Base-by-base conservation (phyloP, 1,140 invertebrate species). In the Lepidurus apus region DNA sequence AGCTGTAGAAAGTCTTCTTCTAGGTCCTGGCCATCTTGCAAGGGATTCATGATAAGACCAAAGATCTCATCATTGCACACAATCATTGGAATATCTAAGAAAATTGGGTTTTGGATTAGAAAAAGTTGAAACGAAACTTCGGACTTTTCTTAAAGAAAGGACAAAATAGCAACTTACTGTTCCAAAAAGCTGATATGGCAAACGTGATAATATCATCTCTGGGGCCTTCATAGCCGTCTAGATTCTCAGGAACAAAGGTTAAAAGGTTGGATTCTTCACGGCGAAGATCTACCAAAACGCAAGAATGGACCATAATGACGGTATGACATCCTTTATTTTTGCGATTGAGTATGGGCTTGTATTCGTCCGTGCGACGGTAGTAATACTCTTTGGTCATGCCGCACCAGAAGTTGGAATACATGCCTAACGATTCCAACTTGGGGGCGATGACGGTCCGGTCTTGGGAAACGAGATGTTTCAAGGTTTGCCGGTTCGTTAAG, bases 391-490 rank as follows among this genome's bases (percentile, higher is more conserved):
- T 85, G 1, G 91, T 91, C 93, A 98, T 96, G 11, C 93, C 96
- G 82, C 93, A 91, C 97, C 97, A 99, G 86, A 96, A 98, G 85
- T 98, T 98, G 21, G 95, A 96, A 85, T 98, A 98, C 43, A 94
- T 86, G 24, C 93, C 91, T 83, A 95, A 91, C 0, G 95, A 94
- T 79, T 91, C 88, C 7, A 98, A 85, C 90, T 97, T 91, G 17
- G 96, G 96, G 0, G 95, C 92, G 4, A 92, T 88, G 34, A 95
- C 84, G 5, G 88, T 85, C 13, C 89, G 81, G 43, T 90, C 86
- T 80, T 93, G 91, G 13, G 84, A 84, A 8, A 96, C 89, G 0
- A 98, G 84, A 53, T 88, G 81, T 73, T 87, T 87, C 0, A 98
- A 83, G 1, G 92, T 90, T 24, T 90, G 84, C 9, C 87, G 85